A percentile compares a stretch with the other conserved stretches of the same genome.
phyloP scores from a whole-genome alignment of 2,888 invertebrate genomes.

The Encarsia formosa region DNA sequence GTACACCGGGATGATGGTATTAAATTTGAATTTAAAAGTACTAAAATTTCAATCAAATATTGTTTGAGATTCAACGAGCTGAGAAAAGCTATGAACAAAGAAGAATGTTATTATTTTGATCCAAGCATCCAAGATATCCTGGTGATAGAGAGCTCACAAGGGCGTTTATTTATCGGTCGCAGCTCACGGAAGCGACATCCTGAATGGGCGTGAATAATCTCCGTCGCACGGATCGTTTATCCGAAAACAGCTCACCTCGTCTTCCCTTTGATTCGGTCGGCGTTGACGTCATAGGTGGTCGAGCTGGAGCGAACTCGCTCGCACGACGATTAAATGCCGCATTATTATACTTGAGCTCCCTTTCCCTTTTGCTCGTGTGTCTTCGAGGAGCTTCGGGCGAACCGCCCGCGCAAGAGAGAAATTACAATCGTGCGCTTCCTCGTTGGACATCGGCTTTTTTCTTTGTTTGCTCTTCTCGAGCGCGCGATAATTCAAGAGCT shows the following conservation, averaged over 20 bases:
- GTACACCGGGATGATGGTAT: too few relatives aligned
- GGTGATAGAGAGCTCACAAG: too few relatives aligned
- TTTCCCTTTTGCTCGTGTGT: slow-evolving; percentile 7
- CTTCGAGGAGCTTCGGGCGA: background rate
- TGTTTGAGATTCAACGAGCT: too few relatives aligned
- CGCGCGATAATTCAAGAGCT: too few relatives aligned
- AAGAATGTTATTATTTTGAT: too few relatives aligned
- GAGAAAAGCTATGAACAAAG: too few relatives aligned
- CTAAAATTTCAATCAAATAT: too few relatives aligned
- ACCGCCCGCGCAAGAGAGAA: background rate
- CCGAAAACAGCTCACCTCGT: background rate
- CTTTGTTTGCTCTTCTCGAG: background rate
- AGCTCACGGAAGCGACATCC: too few relatives aligned
- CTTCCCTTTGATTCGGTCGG: background rate
- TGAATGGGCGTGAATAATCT: background rate
- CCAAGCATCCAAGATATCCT: too few relatives aligned
- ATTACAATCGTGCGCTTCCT: background rate
- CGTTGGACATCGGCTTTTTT: background rate
- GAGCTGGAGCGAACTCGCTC: background rate
- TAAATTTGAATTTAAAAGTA: too few relatives aligned
- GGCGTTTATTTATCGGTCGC: too few relatives aligned
- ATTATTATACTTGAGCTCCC: background rate
- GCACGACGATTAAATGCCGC: slow-evolving; percentile 5
- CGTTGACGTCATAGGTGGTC: slow-evolving; percentile 9
- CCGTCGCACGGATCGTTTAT: background rate